Evolutionary conservation across 2,113 vertebrate genomes (phyloP).

Genomic region (Elephantulus edwardii): DNA sequence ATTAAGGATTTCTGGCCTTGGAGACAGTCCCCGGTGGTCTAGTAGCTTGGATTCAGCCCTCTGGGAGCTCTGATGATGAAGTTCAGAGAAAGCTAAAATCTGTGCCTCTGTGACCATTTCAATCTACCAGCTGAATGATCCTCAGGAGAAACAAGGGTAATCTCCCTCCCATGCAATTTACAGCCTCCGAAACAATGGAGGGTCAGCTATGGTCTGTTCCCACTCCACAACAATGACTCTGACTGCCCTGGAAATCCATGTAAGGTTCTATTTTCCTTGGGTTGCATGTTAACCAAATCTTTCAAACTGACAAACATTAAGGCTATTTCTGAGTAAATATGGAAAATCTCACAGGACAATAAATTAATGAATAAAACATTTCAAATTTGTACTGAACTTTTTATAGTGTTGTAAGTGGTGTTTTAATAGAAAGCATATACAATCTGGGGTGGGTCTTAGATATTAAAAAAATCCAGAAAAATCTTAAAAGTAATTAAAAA

Average conservation of each 20-base stretch:
- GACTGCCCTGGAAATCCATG: constrained; percentile 24
- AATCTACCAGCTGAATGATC: no score
- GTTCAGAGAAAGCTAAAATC: no score
- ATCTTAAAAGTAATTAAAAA: no score
- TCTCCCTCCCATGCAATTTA: no score
- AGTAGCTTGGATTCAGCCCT: no score
- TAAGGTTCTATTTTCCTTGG: constrained; percentile 8
- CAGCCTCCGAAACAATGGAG: no score
- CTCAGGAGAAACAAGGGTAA: no score
- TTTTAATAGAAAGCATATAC: neutral
- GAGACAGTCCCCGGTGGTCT: no score
- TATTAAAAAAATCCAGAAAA: constrained; percentile 1
- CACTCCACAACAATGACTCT: no score
- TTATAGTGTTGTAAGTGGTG: neutral
- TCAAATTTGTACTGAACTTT: neutral
- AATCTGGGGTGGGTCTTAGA: neutral
- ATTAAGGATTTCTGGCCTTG: constrained; percentile 4
- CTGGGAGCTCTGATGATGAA: no score
- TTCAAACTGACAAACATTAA: constrained; percentile 2
- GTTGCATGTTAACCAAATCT: constrained; percentile 14
- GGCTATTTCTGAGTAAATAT: neutral
- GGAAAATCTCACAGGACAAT: constrained; percentile 45
- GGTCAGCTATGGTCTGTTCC: no score
- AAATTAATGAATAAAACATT: neutral
- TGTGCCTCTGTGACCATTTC: no score